Evolutionary conservation across 2,113 vertebrate genomes (phyloP).

Genomic region (Apodemus sylvaticus): DNA sequence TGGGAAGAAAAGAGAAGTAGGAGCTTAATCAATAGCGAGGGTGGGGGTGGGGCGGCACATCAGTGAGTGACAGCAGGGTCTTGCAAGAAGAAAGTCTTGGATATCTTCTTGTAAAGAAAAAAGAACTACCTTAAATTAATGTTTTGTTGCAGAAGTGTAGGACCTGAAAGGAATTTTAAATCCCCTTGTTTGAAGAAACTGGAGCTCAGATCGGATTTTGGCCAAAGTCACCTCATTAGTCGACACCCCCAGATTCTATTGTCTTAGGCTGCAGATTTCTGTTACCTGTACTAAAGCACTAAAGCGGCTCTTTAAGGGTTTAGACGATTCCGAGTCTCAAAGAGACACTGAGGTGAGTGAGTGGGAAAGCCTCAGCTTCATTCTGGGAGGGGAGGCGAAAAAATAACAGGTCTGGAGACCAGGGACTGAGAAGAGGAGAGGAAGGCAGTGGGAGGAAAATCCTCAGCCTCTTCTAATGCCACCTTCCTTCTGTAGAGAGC

Average conservation of each 20-base stretch:
- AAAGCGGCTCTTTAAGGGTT: background rate
- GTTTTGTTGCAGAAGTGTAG: constrained; percentile 5
- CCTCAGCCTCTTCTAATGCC: background rate
- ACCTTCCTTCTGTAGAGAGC: background rate
- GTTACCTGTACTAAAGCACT: background rate
- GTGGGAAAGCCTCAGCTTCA: background rate
- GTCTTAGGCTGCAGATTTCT: background rate
- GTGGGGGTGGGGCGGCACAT: fast-evolving
- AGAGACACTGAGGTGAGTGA: background rate
- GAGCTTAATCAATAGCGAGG: background rate
- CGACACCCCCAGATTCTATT: background rate
- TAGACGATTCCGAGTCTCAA: background rate
- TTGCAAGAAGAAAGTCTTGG: background rate
- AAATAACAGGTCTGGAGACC: too few relatives aligned
- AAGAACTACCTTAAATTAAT: background rate
- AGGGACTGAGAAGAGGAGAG: background rate
- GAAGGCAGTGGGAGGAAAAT: background rate
- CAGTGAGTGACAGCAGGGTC: background rate
- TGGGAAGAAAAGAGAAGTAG: background rate
- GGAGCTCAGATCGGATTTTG: background rate
- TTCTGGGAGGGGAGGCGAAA: background rate
- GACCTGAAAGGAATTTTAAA: background rate
- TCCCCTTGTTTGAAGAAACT: constrained; percentile 15
- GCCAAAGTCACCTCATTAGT: background rate
- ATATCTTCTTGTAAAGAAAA: background rate